Conservation (phyloP, 2,113 vertebrate species). For the Callipepla squamata region DNA sequence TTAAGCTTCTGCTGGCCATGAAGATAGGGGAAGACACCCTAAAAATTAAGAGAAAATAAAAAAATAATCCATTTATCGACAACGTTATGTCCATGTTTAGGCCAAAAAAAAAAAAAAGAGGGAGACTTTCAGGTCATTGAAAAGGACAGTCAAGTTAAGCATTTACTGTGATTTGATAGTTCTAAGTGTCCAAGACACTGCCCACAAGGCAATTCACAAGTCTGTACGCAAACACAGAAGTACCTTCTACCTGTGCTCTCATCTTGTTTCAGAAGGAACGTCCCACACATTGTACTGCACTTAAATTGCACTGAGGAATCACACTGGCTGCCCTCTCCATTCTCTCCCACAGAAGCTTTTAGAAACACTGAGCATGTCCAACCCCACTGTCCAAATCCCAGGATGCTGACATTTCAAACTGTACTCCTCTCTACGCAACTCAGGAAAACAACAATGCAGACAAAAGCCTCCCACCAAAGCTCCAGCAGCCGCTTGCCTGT, state of each 20-base stretch:
- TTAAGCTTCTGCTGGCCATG: neutral
- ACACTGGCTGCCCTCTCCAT: neutral
- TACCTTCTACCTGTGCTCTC: neutral
- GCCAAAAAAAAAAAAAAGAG: neutral
- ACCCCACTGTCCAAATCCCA: neutral
- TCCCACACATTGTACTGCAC: neutral
- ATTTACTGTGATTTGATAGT: neutral
- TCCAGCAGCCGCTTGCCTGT: neutral
- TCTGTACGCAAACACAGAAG: neutral
- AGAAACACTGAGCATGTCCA: neutral
- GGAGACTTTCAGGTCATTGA: neutral
- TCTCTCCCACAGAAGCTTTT: neutral
- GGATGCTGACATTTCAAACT: constrained; percentile 14
- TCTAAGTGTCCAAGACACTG: neutral
- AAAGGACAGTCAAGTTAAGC: neutral
- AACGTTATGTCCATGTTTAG: neutral
- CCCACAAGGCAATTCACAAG: neutral
- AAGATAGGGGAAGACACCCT: neutral
- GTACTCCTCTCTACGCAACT: neutral
- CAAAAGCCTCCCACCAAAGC: constrained; percentile 34
- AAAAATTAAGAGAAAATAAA: neutral
- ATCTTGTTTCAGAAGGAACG: neutral
- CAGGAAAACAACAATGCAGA: neutral
- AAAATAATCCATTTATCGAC: neutral
- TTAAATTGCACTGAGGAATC: neutral